phyloP scores from a whole-genome alignment of 2,888 invertebrate genomes.

The Allolobophora icterica region DNA sequence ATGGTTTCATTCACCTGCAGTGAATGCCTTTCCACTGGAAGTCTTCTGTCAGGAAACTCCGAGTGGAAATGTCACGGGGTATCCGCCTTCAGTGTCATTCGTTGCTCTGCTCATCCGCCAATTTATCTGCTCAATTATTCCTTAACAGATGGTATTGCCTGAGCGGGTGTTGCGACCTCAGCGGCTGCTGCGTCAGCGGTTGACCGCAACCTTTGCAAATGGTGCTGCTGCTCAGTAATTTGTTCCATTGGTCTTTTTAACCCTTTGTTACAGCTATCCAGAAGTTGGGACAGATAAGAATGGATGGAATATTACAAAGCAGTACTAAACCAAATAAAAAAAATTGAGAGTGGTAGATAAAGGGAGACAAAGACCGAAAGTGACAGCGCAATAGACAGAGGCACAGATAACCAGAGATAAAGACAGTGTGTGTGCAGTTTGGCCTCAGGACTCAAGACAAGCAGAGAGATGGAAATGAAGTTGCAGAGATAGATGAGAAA shows the following conservation, averaged over 20 bases:
- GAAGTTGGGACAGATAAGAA: not conserved
- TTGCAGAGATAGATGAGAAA: not conserved
- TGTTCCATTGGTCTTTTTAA: not conserved
- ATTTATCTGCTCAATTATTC: constrained; percentile 17
- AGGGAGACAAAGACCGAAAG: not conserved
- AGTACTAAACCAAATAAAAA: not conserved
- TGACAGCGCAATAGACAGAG: not conserved
- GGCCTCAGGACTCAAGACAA: not conserved
- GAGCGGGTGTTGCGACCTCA: not conserved
- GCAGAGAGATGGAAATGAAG: not conserved
- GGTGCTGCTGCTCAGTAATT: not conserved
- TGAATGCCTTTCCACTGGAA: constrained; percentile 1
- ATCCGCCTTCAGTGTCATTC: not conserved
- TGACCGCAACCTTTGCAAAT: too few relatives aligned
- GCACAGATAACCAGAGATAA: not conserved
- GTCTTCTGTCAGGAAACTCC: not conserved
- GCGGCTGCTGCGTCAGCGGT: not conserved
- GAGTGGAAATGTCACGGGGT: not conserved
- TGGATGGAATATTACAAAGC: not conserved
- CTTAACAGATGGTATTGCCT: not conserved
- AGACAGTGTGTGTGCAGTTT: not conserved
- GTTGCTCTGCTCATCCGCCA: not conserved
- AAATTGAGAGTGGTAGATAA: not conserved
- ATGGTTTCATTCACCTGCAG: not conserved
- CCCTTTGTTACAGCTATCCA: not conserved